These are phyloP conservation scores for Engystomops pustulosus DNA, from an alignment of 2,113 vertebrate genomes.

Conservation along the genomic window DNA sequence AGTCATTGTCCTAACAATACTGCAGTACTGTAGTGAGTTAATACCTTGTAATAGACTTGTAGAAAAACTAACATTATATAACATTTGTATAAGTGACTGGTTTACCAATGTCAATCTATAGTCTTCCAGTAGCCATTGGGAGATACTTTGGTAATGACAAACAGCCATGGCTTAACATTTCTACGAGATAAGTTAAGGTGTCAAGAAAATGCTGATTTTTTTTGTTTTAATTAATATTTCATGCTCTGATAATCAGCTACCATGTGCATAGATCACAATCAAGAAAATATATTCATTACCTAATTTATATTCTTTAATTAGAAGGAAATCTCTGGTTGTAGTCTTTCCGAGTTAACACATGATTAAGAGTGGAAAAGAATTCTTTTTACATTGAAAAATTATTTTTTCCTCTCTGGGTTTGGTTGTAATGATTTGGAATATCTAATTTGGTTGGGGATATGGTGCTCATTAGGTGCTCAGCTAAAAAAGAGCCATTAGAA, in stretches of 20 bases:
- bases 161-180: background rate
- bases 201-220: background rate
- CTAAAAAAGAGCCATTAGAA: background rate
- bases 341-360: constrained; percentile 62
- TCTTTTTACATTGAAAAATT: constrained; percentile 61
- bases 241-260: constrained; percentile 74
- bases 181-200: constrained; percentile 8
- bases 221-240: constrained; percentile 76
- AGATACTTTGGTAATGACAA: background rate
- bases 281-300: constrained; percentile 78
- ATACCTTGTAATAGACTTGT: no score
- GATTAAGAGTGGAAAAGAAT: constrained; percentile 64
- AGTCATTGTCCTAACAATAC: no score
- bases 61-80: background rate
- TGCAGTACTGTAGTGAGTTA: no score
- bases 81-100: background rate
- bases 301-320: constrained; percentile 76
- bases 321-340: constrained; percentile 66
- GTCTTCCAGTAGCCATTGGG: background rate
- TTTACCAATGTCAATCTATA: background rate
- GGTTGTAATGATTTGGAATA: constrained; percentile 63
- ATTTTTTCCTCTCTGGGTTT: constrained; percentile 46
- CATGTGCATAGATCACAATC: constrained; percentile 68
- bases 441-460: background rate
- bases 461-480: background rate